Base-by-base conservation (phyloP, 2,888 invertebrate species). In the Drosophila pseudotalamancana region DNA sequence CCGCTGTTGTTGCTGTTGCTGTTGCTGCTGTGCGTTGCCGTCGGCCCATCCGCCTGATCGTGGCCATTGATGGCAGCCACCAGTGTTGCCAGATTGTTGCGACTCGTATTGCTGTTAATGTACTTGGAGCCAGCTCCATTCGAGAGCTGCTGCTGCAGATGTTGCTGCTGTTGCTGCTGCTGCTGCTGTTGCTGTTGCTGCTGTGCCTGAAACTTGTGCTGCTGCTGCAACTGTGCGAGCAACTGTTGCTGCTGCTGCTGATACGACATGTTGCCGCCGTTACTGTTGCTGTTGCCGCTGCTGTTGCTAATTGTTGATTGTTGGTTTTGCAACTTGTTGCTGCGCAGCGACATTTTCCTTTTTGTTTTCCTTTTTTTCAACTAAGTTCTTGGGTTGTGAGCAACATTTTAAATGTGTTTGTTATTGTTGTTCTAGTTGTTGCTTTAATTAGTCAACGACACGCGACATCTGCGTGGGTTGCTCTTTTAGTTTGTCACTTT, bases 271-370 rank as follows among this genome's bases (percentile, higher is more conserved):
- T 60, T 80, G 67, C 25, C 72, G 80, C 25, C 74, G 79, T 23
- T 77, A 77, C 57, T 77, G 65, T 27, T 66, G 69, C 39, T 70
- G 77, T 27, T 27, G 27, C 60, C n/a, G n/a, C n/a, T 77, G 51
- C 51, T 77, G 55, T 35, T 73, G 59, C 82, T 75, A 21, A 35
- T 60, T 21, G 61, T 61, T 29, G 77, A 60, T 29, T 75, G 72
- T 25, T 79, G 66, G 14, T 16, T 14, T 25, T 74, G 89, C 71
- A 88, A 82, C 82, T 90, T 90, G 86, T 90, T 90, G 75, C 89
- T 91, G 50, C 90, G 89, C 89, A 91, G 87, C 72, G 91, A 90
- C 92, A 91, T 91, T 39, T 75, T 25, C n/a, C 77, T 69, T 43
- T 21, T 67, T 0, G 18, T 40, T 29, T 19, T 32, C 23, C 48